Evolutionary conservation across 1,140 invertebrate genomes (phyloP).

Genomic region (Cyrtorhinus lividipennis): DNA sequence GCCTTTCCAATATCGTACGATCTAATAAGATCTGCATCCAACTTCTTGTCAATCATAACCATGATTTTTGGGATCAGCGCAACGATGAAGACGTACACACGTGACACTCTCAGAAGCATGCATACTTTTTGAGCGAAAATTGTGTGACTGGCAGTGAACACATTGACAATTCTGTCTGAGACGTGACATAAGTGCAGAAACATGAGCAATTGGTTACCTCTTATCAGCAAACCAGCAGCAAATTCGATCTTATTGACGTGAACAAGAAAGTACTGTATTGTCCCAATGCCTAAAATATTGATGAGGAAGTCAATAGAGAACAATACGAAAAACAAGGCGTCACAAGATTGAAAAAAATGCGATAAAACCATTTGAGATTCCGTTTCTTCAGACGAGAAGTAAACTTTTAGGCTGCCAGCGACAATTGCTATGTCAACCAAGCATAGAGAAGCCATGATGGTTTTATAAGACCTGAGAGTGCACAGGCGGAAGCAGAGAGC

Average conservation of each 20-base stretch:
- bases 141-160: not conserved
- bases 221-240: not conserved
- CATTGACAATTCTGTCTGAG: not conserved
- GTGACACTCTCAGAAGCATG: not conserved
- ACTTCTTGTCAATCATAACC: not conserved
- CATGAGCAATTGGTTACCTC: conserved; percentile 1
- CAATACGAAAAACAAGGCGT: not conserved
- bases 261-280: not conserved
- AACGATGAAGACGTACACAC: not conserved
- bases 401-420: not conserved
- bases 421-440: not conserved
- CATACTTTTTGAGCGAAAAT: not conserved
- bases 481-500: conserved; percentile 12
- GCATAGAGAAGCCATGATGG: conserved; percentile 1
- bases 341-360: not conserved
- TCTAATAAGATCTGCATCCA: conserved; percentile 3
- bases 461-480: not conserved
- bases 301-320: conserved; percentile 2
- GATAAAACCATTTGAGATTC: not conserved
- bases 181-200: not conserved
- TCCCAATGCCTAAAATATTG: not conserved
- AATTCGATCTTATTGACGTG: conserved; percentile 12
- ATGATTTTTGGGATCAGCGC: conserved; percentile 12
- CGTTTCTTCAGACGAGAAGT: not conserved
- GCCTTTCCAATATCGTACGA: conserved; percentile 15